phyloP scores from a whole-genome alignment of 2,797 vertebrate species.

The Sebastes alutus region DNA sequence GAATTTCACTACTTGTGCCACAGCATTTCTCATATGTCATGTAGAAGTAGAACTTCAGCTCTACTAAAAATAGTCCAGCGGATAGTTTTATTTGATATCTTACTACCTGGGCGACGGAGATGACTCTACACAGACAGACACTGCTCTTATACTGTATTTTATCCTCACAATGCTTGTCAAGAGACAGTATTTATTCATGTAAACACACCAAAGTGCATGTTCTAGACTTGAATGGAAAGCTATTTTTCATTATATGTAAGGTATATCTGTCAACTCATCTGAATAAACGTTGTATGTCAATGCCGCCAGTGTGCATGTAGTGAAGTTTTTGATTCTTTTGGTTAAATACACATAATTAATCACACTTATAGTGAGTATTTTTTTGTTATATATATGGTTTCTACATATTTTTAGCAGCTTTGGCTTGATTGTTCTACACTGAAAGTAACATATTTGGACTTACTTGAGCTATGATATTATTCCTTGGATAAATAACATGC shows the following conservation, averaged over 20 bases:
- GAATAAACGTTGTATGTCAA: constrained; percentile 58
- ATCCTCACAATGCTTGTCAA: constrained; percentile 23
- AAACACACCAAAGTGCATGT: constrained; percentile 50
- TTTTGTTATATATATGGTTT: not conserved
- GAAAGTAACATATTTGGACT: not conserved
- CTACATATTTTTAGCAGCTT: not conserved
- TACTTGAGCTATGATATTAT: not conserved
- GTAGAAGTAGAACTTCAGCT: constrained; percentile 6
- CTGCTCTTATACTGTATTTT: constrained; percentile 18
- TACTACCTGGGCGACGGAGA: constrained; percentile 5
- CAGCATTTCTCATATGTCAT: constrained; percentile 8
- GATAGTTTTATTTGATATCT: constrained; percentile 27
- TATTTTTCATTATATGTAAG: constrained; percentile 20
- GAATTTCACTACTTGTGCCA: constrained; percentile 12
- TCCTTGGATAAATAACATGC: not conserved
- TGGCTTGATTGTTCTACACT: not conserved
- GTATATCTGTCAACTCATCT: constrained; percentile 1
- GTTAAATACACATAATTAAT: not conserved
- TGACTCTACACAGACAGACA: constrained; percentile 6
- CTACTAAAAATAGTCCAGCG: constrained; percentile 30
- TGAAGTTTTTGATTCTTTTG: not conserved
- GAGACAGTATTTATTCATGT: constrained; percentile 35
- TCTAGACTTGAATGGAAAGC: constrained; percentile 20
- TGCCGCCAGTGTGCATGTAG: not conserved
- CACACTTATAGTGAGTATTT: not conserved